Conservation (phyloP, 2,797 vertebrate species). For the Dromococcyx pavoninus region DNA sequence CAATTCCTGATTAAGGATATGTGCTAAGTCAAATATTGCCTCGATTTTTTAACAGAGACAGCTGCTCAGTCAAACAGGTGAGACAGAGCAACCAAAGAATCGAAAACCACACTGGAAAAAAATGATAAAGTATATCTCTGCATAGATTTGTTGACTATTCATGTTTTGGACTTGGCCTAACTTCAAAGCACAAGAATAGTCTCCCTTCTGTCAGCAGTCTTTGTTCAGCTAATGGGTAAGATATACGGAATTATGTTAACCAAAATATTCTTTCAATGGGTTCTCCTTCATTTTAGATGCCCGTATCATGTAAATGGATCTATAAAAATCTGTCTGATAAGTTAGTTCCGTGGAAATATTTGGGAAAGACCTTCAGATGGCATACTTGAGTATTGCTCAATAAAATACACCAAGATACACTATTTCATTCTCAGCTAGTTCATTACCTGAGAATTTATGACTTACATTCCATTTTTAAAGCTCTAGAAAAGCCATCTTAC, state of each 20-base stretch:
- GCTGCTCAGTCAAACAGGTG: not conserved
- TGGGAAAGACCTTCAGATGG: not conserved
- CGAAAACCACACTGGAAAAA: not conserved
- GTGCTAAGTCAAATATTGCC: not conserved
- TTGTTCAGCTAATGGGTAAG: not conserved
- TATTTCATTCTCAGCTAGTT: not conserved
- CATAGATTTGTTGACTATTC: not conserved
- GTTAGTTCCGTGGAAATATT: not conserved
- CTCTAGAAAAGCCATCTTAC: not conserved
- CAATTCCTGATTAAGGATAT: not conserved
- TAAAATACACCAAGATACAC: not conserved
- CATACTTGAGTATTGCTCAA: not conserved
- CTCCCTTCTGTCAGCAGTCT: not conserved
- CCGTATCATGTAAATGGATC: not conserved
- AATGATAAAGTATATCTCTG: not conserved
- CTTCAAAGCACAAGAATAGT: not conserved
- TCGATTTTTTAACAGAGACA: not conserved
- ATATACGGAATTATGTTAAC: not conserved
- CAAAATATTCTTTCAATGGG: not conserved
- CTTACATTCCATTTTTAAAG: not conserved
- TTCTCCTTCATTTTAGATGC: not conserved
- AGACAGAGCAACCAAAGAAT: not conserved
- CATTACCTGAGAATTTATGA: not conserved
- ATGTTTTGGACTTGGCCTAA: not conserved
- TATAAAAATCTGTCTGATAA: not conserved